Conservation (phyloP, 2,888 invertebrate species). For the Rhingia campestris region DNA sequence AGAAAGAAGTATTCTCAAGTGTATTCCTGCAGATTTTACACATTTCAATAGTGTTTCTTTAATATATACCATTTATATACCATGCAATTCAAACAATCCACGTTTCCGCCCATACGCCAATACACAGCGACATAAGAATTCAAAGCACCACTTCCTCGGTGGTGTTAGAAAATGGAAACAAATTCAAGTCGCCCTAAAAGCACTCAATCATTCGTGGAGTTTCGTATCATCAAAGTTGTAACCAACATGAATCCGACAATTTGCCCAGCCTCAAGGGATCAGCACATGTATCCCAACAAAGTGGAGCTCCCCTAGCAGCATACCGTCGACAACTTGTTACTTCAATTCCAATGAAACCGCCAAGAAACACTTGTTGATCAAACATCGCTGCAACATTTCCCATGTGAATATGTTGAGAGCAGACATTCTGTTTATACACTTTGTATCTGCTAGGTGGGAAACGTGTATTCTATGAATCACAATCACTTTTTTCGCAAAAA, state of each 20-base stretch:
- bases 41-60: too few species aligned
- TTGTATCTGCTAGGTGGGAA: constrained; percentile 47
- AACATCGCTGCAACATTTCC: constrained; percentile 18
- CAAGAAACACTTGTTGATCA: constrained; percentile 50
- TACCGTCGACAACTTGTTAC: constrained; percentile 15
- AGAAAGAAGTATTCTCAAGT: too few species aligned
- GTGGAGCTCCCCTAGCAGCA: not conserved
- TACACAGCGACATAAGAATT: too few species aligned
- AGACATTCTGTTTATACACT: not conserved
- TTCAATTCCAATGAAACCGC: constrained; percentile 23
- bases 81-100: too few species aligned
- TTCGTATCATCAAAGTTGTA: not conserved
- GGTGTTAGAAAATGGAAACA: not conserved
- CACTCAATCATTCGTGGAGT: not conserved
- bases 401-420: constrained; percentile 20
- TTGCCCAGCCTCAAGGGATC: not conserved
- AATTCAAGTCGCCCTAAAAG: not conserved
- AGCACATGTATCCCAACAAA: not conserved
- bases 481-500: constrained; percentile 56
- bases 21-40: too few species aligned
- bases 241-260: not conserved
- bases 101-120: too few species aligned
- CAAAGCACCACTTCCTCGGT: not conserved
- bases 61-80: too few species aligned
- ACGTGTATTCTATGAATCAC: constrained; percentile 62